phyloP scores from a whole-genome alignment of 2,797 vertebrate genomes.

The Oreortyx pictus region DNA sequence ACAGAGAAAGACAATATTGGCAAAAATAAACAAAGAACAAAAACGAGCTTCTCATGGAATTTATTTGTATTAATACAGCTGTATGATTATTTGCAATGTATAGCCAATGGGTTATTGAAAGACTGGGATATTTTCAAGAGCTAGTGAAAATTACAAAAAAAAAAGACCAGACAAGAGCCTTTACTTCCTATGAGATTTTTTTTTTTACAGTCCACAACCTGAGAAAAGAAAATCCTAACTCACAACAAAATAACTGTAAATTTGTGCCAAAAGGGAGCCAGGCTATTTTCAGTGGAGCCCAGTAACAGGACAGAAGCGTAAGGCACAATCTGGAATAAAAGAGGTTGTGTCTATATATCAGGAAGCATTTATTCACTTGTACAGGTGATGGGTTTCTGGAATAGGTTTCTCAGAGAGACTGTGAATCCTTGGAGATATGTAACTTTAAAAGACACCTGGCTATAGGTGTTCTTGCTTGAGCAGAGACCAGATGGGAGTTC shows the following conservation, averaged over 20 bases:
- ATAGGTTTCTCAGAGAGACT: not conserved
- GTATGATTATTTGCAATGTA: not conserved
- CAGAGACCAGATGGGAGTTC: not conserved
- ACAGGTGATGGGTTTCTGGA: not conserved
- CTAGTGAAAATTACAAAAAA: not conserved
- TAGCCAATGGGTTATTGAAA: not conserved
- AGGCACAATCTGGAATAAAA: not conserved
- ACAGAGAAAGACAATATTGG: not conserved
- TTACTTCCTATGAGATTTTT: not conserved
- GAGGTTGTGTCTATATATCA: not conserved
- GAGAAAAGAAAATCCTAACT: not conserved
- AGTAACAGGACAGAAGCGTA: not conserved
- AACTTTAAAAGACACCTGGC: not conserved
- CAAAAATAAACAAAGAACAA: not conserved
- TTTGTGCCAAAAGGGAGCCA: not conserved
- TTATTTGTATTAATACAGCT: not conserved
- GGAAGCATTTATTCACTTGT: not conserved
- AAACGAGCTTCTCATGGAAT: not conserved
- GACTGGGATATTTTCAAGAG: not conserved
- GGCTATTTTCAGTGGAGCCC: not conserved
- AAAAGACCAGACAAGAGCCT: not conserved
- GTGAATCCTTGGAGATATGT: not conserved
- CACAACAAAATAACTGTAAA: not conserved
- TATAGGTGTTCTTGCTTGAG: not conserved
- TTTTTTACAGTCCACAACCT: not conserved